Conservation (phyloP, 2,113 vertebrate species). For the Oncorhynchus nerka region DNA sequence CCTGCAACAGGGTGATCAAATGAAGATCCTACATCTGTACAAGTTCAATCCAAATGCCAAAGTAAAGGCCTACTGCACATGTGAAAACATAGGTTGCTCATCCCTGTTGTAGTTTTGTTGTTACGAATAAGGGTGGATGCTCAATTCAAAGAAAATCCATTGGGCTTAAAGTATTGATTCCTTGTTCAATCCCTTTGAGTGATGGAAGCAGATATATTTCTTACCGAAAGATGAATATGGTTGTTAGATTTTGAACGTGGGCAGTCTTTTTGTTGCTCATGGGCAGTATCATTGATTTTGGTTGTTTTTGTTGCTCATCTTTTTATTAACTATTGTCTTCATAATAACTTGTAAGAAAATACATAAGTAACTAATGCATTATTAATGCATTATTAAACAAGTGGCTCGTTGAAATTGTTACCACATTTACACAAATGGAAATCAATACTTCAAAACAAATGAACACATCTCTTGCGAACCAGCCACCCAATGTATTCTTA, state of each 20-base stretch:
- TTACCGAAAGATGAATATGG: background rate
- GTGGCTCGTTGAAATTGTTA: background rate
- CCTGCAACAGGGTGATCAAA: no score
- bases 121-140: background rate
- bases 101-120: constrained; percentile 12
- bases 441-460: background rate
- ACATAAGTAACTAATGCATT: background rate
- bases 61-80: constrained; percentile 43
- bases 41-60: constrained; percentile 47
- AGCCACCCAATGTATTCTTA: background rate
- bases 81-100: constrained; percentile 14
- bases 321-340: no score
- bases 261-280: background rate
- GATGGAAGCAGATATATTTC: constrained; percentile 1
- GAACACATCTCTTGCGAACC: background rate
- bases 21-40: background rate
- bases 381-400: background rate
- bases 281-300: background rate
- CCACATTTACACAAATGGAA: background rate
- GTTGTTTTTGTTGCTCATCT: no score
- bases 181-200: constrained; percentile 19
- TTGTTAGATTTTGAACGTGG: background rate
- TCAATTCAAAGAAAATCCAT: constrained; percentile 11
- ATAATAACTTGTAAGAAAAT: no score
- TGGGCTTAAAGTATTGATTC: constrained; percentile 30